Percentiles rank a stretch among this genome's conserved stretches.
Conservation (phyloP, 2,797 vertebrate species). For the Pangasius larnaudii region DNA sequence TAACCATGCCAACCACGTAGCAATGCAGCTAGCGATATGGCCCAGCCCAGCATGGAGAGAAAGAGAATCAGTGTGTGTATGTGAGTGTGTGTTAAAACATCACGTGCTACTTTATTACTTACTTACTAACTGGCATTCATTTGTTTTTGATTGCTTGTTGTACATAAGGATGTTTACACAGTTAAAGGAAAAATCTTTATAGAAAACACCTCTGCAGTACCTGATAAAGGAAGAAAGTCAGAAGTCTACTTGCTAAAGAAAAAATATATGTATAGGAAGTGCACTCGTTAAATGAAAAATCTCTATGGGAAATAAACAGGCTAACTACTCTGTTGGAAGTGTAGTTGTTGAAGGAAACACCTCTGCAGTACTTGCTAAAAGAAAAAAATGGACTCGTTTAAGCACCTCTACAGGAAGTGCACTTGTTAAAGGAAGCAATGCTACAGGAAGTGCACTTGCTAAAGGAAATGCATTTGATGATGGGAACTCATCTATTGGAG, state of each 20-base stretch:
- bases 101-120: neutral
- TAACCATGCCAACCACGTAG: conserved; percentile 41
- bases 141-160: neutral
- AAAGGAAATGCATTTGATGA: neutral
- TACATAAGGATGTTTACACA: neutral
- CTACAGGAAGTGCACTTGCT: too few species aligned
- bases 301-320: neutral
- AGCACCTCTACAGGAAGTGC: too few species aligned
- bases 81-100: conserved; percentile 8
- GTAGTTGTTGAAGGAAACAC: neutral
- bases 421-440: neutral
- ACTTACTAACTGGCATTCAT: neutral
- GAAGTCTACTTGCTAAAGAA: neutral
- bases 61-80: neutral
- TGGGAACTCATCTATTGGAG: neutral
- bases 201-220: neutral
- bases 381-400: neutral
- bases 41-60: conserved; percentile 14
- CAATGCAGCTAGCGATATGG: conserved; percentile 38
- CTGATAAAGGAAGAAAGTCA: neutral
- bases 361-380: neutral
- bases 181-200: neutral
- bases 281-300: neutral
- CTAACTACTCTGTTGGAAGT: neutral
- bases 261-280: neutral